Evolutionary conservation across 2,797 vertebrate species (phyloP).

Genomic region (Sebastes glaucus): DNA sequence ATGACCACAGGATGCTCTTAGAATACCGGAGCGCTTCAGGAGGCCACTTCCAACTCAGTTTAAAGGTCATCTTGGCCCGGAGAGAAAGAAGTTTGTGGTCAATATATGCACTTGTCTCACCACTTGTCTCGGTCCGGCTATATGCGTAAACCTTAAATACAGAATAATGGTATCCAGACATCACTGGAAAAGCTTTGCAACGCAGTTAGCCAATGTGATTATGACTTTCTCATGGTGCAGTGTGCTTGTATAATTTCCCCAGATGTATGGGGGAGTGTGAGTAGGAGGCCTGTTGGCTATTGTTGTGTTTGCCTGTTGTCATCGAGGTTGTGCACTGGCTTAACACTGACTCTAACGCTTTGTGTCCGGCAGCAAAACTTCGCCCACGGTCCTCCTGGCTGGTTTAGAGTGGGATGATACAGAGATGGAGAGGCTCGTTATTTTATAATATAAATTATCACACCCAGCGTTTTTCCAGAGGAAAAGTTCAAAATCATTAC

Average conservation of each 20-base stretch:
- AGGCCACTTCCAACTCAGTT: neutral
- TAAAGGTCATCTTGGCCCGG: conserved; percentile 5
- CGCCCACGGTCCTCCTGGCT: conserved; percentile 34
- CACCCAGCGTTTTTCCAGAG: conserved; percentile 12
- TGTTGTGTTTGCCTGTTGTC: conserved; percentile 36
- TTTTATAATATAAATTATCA: conserved; percentile 55
- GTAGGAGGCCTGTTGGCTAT: conserved; percentile 26
- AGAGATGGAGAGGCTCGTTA: conserved; percentile 51
- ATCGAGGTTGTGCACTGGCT: conserved; percentile 21
- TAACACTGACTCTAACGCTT: conserved; percentile 14
- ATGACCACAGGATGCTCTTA: conserved; percentile 40
- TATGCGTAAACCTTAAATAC: neutral
- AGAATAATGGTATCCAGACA: neutral
- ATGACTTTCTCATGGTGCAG: conserved; percentile 17
- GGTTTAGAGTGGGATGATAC: conserved; percentile 37
- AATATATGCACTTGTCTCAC: conserved; percentile 4
- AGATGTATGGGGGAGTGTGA: conserved; percentile 29
- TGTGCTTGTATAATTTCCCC: conserved; percentile 43
- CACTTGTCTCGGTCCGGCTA: neutral
- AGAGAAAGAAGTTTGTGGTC: conserved; percentile 26
- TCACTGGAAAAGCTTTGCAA: neutral
- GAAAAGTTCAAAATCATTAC: conserved; percentile 42
- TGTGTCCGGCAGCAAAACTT: conserved; percentile 38
- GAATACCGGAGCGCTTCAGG: conserved; percentile 10
- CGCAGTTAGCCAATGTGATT: neutral